Base-by-base conservation (phyloP, 2,113 vertebrate genomes). In the Climacteris rufus region DNA sequence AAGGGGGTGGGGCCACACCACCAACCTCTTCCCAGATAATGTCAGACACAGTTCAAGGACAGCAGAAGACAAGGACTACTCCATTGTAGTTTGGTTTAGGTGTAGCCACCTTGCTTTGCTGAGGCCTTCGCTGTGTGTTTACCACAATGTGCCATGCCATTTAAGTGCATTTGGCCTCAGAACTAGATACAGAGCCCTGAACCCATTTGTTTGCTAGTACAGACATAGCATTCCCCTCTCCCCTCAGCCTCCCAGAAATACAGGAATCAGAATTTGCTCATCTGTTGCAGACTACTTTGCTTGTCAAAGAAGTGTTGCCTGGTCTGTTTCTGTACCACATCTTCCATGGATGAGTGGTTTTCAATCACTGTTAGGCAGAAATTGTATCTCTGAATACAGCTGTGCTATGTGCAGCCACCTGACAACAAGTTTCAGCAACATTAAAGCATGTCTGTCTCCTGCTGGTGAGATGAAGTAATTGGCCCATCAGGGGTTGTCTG, bases 381-480 rank as follows among this genome's bases (percentile, higher is more conserved):
- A 93, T 72, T 9, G 4, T 89, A 79, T 88, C 94, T 89, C 81
- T 70, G 81, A 83, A 72, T 52, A 80, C 78, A 96, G 84, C 91
- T 94, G 82, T 83, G 70, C 66, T 83, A n/a, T 77, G 35, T 56
- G 54, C 59, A 94, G 75, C 82, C 75, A 96, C 90, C 93, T 96
- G 91, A 91, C 87, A 95, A 65, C 17, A 88, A 74, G 78, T 87
- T 94, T 91, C 87, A 83, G 76, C 85, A 90, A 77, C 40, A 80
- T 90, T 94, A 94, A 94, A 77, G 50, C 53, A 87, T 85, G 37
- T 83, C 61, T 85, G 70, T 82, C 56, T 95, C 53, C 39, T 87
- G 57, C 84, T 93, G 81, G 75, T 72, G 74, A 96, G 87, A 85
- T 65, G 61, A 93, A 94, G 78, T 93, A 96, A 96, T 89, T 94